Percentiles rank a stretch among this genome's conserved stretches.
phyloP scores from a whole-genome alignment of 2,797 vertebrate genomes.

The Clarias platycephalus region DNA sequence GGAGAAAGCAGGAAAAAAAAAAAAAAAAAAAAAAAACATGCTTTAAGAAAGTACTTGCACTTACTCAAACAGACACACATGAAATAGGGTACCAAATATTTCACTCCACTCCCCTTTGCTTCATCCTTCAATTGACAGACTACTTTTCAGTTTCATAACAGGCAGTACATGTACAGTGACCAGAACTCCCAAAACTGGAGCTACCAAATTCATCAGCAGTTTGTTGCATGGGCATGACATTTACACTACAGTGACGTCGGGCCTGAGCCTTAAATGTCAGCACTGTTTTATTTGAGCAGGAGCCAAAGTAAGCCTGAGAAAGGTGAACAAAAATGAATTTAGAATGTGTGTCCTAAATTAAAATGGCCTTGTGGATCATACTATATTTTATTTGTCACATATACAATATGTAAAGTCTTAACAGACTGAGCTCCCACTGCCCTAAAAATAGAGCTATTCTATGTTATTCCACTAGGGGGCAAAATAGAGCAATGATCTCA shows the following conservation, averaged over 20 bases:
- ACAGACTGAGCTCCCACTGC: too few species aligned
- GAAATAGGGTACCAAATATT: neutral
- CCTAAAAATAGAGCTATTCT: neutral
- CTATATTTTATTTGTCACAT: too few species aligned
- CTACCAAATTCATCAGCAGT: neutral
- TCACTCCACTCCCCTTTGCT: neutral
- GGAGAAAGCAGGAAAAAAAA: constrained; percentile 4
- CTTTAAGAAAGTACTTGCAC: neutral
- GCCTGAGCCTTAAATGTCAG: neutral
- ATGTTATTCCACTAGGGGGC: neutral
- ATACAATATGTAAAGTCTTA: too few species aligned
- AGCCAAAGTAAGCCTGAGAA: neutral
- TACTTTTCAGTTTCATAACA: neutral
- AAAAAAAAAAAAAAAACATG: neutral
- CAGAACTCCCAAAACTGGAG: too few species aligned
- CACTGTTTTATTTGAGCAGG: neutral
- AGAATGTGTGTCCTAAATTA: neutral
- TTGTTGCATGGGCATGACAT: neutral
- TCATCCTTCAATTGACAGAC: neutral
- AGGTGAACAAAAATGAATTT: neutral
- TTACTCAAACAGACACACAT: neutral
- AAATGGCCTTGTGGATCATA: neutral
- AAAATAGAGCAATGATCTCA: neutral
- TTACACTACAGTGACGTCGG: neutral
- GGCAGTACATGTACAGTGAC: neutral